These are phyloP conservation scores for Neodon shergylaensis DNA, from an alignment of 2,113 vertebrate species.

Conservation along the genomic window DNA sequence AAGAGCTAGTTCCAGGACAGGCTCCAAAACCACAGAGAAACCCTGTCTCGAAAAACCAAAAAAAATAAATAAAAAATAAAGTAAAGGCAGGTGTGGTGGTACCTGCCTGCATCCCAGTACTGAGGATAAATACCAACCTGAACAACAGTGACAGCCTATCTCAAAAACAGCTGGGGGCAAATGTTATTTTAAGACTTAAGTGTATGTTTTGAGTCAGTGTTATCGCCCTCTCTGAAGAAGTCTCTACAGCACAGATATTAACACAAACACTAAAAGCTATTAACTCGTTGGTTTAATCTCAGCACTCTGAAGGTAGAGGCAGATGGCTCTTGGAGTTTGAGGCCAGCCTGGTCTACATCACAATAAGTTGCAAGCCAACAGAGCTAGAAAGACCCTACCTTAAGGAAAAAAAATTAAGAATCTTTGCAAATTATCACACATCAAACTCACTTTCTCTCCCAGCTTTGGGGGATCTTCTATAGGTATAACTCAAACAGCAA, in stretches of 20 bases:
- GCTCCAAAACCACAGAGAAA: too few relatives aligned
- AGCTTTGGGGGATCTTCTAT: constrained; percentile 22
- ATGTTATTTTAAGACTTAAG: constrained; percentile 25
- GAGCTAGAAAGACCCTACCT: background rate
- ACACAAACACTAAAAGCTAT: constrained; percentile 45
- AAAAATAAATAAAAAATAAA: too few relatives aligned
- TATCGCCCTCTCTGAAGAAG: constrained; percentile 32
- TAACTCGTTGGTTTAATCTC: background rate
- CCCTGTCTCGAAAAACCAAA: too few relatives aligned
- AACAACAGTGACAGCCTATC: background rate
- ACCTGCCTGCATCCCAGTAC: background rate
- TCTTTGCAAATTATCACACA: background rate
- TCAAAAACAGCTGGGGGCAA: background rate
- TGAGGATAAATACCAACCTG: background rate
- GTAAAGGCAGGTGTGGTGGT: background rate
- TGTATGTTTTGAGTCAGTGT: constrained; percentile 2
- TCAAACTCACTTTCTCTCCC: constrained; percentile 20
- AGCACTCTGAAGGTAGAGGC: background rate
- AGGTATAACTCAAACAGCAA: background rate
- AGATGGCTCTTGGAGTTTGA: background rate
- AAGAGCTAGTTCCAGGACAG: too few relatives aligned
- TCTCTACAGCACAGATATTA: background rate
- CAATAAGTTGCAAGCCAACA: background rate
- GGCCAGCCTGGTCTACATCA: background rate
- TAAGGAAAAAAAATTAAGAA: background rate